Evolutionary conservation across 2,888 invertebrate genomes (phyloP).

Genomic region (Pterobdella sp.): DNA sequence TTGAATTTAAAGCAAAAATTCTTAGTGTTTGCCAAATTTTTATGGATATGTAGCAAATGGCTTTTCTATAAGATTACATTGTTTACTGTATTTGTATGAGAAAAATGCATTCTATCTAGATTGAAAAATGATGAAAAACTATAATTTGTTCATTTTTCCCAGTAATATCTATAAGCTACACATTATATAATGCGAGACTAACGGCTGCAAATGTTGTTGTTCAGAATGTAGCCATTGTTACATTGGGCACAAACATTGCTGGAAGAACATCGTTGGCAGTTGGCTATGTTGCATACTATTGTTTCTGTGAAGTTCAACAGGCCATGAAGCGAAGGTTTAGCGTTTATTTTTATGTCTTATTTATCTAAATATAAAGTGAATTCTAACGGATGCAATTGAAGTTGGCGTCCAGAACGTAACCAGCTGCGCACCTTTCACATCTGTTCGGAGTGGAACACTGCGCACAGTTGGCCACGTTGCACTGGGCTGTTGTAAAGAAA

Average conservation of each 20-base stretch:
- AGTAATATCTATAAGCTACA: not conserved
- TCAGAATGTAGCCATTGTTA: not conserved
- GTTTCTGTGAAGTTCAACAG: not conserved
- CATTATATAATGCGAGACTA: not conserved
- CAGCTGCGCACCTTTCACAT: not conserved
- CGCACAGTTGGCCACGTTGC: slow-evolving; percentile 16
- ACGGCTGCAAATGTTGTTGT: slow-evolving; percentile 22
- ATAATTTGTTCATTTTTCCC: not conserved
- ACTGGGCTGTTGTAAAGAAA: slow-evolving; percentile 7
- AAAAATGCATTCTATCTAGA: not conserved
- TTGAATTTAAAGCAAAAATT: too few relatives aligned
- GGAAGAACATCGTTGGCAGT: slow-evolving; percentile 15
- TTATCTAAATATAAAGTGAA: not conserved
- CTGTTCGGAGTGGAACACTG: not conserved
- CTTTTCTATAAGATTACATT: too few relatives aligned
- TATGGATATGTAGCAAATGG: too few relatives aligned
- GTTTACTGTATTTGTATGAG: too few relatives aligned
- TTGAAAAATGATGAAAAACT: not conserved
- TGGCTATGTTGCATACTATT: slow-evolving; percentile 21
- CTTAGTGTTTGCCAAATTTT: too few relatives aligned
- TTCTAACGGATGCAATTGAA: not conserved
- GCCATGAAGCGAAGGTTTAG: not conserved
- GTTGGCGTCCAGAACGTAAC: slow-evolving; percentile 11
- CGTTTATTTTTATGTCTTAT: slow-evolving; percentile 4
- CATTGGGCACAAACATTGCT: slow-evolving; percentile 13